Evolutionary conservation across 2,113 vertebrate species (phyloP).

Genomic region (Falcunculus frontatus): DNA sequence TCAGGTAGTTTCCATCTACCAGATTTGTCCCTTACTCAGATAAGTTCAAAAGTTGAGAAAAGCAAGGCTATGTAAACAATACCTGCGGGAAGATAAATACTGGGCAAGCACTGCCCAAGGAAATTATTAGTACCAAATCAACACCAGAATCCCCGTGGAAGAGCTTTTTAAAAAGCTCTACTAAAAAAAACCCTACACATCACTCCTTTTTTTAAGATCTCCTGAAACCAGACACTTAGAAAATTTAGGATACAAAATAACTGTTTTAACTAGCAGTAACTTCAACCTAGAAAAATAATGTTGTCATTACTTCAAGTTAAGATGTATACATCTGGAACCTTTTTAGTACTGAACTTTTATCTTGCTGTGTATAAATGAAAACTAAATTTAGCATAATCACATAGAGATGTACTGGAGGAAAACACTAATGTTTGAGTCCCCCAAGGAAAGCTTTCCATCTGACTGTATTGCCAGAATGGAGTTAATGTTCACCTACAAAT

Average conservation of each 20-base stretch:
- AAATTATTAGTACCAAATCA: neutral
- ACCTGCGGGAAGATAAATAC: neutral
- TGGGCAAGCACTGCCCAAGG: neutral
- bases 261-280: neutral
- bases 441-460: neutral
- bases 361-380: neutral
- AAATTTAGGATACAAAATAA: neutral
- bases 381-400: neutral
- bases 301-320: neutral
- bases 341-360: neutral
- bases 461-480: neutral
- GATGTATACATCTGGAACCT: neutral
- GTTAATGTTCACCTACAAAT: neutral
- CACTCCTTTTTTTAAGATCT: neutral
- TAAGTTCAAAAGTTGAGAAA: neutral
- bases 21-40: neutral
- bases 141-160: neutral
- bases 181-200: accelerated
- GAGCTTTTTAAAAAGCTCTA: neutral
- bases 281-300: neutral
- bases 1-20: neutral
- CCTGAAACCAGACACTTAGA: neutral
- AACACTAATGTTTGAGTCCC: neutral
- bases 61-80: neutral
- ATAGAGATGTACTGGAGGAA: neutral